Evolutionary conservation across 1,140 invertebrate species (phyloP).

Genomic region (Mercenaria mercenaria): DNA sequence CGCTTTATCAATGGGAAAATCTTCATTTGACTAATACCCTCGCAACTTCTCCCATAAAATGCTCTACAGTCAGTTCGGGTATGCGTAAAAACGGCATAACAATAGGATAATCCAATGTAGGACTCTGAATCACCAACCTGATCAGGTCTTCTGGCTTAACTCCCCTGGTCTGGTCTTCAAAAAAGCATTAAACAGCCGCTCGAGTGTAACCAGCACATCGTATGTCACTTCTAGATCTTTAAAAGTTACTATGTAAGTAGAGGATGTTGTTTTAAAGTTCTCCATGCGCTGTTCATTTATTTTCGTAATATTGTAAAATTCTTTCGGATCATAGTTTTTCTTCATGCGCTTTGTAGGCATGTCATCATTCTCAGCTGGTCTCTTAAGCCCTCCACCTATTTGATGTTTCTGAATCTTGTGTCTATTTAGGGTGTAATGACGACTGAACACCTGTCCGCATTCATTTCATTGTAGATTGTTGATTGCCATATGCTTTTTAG

Average conservation of each 20-base stretch:
- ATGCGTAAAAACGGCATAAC: not conserved
- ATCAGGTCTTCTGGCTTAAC: not conserved
- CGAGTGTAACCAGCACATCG: not conserved
- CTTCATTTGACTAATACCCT: constrained; percentile 39
- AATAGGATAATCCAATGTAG: constrained; percentile 39
- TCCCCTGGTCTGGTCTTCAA: not conserved
- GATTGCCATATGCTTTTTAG: no score
- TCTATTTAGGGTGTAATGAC: not conserved
- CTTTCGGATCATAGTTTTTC: not conserved
- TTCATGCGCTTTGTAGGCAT: not conserved
- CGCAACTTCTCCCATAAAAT: constrained; percentile 22
- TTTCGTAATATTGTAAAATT: constrained; percentile 8
- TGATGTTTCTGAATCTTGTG: not conserved
- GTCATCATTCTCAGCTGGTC: not conserved
- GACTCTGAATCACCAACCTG: not conserved
- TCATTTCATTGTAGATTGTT: constrained; percentile 12
- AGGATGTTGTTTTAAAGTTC: constrained; percentile 23
- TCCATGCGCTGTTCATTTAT: not conserved
- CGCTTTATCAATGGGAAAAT: constrained; percentile 56
- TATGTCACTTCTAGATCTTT: constrained; percentile 25
- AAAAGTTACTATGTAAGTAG: not conserved
- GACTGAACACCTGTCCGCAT: constrained; percentile 12
- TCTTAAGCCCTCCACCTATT: not conserved
- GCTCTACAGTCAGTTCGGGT: not conserved
- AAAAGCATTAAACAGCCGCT: not conserved